Base-by-base conservation (phyloP, 2,888 invertebrate species). In the Pollenia griseotomentosa region DNA sequence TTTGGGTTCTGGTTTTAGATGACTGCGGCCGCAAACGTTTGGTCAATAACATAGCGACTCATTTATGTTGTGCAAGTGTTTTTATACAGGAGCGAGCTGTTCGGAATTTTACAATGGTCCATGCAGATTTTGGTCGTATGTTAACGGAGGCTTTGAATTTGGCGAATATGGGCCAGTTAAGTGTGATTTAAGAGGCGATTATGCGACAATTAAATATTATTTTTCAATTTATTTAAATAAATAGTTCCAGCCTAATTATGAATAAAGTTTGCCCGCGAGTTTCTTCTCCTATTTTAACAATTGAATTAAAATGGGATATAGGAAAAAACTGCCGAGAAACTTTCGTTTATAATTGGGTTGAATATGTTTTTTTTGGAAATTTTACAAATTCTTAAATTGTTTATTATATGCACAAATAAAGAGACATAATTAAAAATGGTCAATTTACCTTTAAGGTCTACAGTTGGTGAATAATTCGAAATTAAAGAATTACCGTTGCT, bases 81-180 rank as follows among this genome's bases (percentile, higher is more conserved):
- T 98, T 98, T 92, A 96, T 99, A 89, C 97, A 98, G 94, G 97
- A 97, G 91, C 95, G 98, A 87, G 97, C 97, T 7, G 95, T 99
- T 23, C 96, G 96, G 91, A 96, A 97, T 92, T 98, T 98, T 92
- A 94, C 95, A 42, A 95, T 97, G 91, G 97, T 97, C 0, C 96
- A 98, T 92, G 94, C 96, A 0, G 96, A 97, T 73, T 95, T 97
- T 83, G 98, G 98, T 2, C 95, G 94, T 88, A 94, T 95, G 91
- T 94, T 98, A 33, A 95, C 95, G 1, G 95, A 96, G 57, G 95
- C 95, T 0, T 93, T 97, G 5, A 91, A 83, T 83, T 63, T 80
- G 40, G 75, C 65, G 88, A 65, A 90, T 89, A 44, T 61, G 48
- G 57, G 75, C 12, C 11, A 68, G 9, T 33, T 78, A 66, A 73